Evolutionary conservation across 2,888 invertebrate genomes (phyloP), one percentile per base, ranked within the genome.

Genomic region (Andrena flavipes): DNA sequence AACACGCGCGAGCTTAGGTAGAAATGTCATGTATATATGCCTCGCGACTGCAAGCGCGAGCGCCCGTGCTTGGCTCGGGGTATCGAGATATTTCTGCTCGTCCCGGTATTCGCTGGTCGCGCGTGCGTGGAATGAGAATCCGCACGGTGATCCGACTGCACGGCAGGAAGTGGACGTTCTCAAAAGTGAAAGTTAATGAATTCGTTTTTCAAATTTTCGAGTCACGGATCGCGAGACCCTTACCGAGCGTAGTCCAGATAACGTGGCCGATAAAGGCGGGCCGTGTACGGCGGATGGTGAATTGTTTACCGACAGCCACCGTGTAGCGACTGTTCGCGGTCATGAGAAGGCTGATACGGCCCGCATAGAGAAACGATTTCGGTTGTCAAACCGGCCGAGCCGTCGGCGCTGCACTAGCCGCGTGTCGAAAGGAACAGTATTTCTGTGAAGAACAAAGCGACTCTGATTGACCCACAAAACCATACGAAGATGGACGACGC

Each of bases 111-210:
- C 49, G 65, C 30, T 51, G 35, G 16, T 30, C 56, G 63, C 62
- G 75, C 79, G 75, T 69, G 76, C 35, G 6, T 5, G 0, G 75
- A 79, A 76, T 79, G 13, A 51, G 10, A 70, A 75, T 69, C 68
- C 68, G 63, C 42, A 48, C 20, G 4, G 42, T 48, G 49, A 75
- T 54, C 42, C 68, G 33, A 16, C 62, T 33, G 20, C 26, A 7
- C 54, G 77, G 54, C 78, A 63, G 74, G 74, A 74, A 78, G 68
- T 26, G 42, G 60, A 30, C 20, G 65, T 10, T 54, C 42, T 42
- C 3, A 62, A 73, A 62, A 78, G 73, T 78, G 77, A 78, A 78
- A 78, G 77, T 74, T 49, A 65, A 60, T 35, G 72, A 33, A 72
- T 51, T 49, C 60, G 54, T 78, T 78, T 74, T 63, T 69, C 73